Percentiles rank a stretch among this genome's conserved stretches.
Conservation (phyloP, 30 jellyfish, hydroid and myxozoan genomes). For the Hydractinia echinata region DNA sequence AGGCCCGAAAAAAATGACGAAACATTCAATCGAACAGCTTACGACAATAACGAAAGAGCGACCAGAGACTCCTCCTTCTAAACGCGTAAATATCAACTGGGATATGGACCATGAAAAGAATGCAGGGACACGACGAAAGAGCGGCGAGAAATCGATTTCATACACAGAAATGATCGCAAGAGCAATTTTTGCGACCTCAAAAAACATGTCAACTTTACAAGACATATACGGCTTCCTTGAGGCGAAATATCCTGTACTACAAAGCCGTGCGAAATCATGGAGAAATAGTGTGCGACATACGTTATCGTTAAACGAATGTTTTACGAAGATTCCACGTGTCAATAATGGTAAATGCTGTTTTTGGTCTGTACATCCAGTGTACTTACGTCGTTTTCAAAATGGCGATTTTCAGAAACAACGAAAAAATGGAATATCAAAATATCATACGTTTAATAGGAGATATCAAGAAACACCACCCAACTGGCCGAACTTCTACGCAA, state of each 20-base stretch:
- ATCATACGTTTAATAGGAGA: no score
- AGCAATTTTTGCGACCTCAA: slow-evolving; percentile 44
- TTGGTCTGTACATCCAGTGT: slow-evolving; percentile 74
- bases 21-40: no score
- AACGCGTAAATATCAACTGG: no score
- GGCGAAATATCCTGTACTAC: slow-evolving; percentile 40
- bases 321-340: slow-evolving; percentile 56
- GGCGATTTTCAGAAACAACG: slow-evolving; percentile 64
- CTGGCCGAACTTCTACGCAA: no score
- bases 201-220: slow-evolving; percentile 41
- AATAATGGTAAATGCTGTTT: slow-evolving; percentile 64
- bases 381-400: slow-evolving; percentile 34
- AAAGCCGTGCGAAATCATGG: slow-evolving; percentile 74
- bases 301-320: slow-evolving; percentile 76
- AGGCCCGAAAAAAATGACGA: no score
- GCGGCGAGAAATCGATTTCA: slow-evolving; percentile 40
- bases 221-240: slow-evolving; percentile 45
- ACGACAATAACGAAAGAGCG: no score
- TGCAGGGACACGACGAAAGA: no score
- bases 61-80: no score
- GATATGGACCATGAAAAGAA: no score
- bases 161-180: slow-evolving; percentile 87
- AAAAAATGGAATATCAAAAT: not conserved
- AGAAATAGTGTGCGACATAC: slow-evolving; percentile 89
- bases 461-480: no score